Conservation (phyloP, 2,797 vertebrate genomes). For the Onychomys torridus region DNA sequence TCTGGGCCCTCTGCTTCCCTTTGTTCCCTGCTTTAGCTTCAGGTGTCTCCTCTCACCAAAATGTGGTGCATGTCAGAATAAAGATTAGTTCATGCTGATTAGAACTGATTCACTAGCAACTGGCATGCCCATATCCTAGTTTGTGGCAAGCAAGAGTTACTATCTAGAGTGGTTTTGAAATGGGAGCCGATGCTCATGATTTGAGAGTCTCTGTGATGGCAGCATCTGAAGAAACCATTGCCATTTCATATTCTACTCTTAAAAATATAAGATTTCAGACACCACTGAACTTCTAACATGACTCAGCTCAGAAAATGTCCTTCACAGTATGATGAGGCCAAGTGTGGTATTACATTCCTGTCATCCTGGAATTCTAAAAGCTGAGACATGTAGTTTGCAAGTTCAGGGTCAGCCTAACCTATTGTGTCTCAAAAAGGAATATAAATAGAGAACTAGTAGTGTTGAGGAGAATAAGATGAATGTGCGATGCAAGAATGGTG, state of each 20-base stretch:
- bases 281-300: neutral
- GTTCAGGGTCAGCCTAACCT: neutral
- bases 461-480: neutral
- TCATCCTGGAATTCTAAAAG: neutral
- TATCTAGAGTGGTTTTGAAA: slow-evolving; percentile 67
- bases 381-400: neutral
- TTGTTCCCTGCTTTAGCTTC: neutral
- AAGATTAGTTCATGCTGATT: neutral
- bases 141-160: slow-evolving; percentile 44
- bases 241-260: neutral
- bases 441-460: neutral
- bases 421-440: neutral
- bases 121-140: slow-evolving; percentile 62
- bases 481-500: neutral
- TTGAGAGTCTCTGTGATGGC: neutral
- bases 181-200: slow-evolving; percentile 59
- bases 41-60: neutral
- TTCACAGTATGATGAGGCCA: neutral
- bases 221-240: neutral
- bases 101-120: slow-evolving; percentile 60
- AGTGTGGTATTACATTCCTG: neutral
- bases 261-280: slow-evolving; percentile 23
- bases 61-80: neutral
- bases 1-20: neutral
- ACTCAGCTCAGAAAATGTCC: neutral